Evolutionary conservation across 2,888 invertebrate species (phyloP), one percentile per base, ranked within the genome.

Genomic region (Endotricha flammealis): DNA sequence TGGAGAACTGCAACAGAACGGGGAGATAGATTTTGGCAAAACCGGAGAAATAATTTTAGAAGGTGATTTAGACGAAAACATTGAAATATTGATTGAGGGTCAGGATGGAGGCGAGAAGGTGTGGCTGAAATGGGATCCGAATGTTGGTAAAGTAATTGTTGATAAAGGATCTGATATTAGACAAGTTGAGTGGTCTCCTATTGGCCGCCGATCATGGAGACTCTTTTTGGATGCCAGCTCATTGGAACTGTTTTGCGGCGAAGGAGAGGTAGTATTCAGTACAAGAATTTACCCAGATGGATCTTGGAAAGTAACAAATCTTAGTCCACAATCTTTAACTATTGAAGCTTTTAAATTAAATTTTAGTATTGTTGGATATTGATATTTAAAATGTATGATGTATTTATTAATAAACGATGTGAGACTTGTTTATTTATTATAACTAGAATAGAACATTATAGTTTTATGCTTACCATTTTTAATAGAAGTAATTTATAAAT

Each of bases 251-350:
- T 86, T 86, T 55, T 85, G 85, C 31, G 85, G 86, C 0, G 77
- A 80, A 43, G 86, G 86, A 0, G 86, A 85, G 36, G 82, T 77
- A 1, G 83, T 85, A 0, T 81, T 86, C 47, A 86, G 85, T 41
- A 68, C 62, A 8, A 63, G 86, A 33, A 63, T 75, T 1, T 82
- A 59, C 34, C 77, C 81, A 16, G 61, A 72, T 2, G 82, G 82
- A 5, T 65, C 63, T 4, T 83, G 83, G 82, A 55, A 42, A 9
- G 41, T 86, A 0, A 75, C 56, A 0, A 86, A 79, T 64, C 33
- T 62, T 4, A 74, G 80, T 24, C 48, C 59, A 3, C 77, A 79
- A 42, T 29, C 48, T 1, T 28, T 83, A 8, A 42, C 54, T 1
- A 44, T 75, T 3, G 62, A 66, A 38, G 74, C 77, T 0, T 80